A percentile compares a stretch with the other conserved stretches of the same genome.
These are phyloP conservation scores for Bradysia coprophila DNA, from an alignment of 1,140 invertebrate species.

Conservation along the genomic window DNA sequence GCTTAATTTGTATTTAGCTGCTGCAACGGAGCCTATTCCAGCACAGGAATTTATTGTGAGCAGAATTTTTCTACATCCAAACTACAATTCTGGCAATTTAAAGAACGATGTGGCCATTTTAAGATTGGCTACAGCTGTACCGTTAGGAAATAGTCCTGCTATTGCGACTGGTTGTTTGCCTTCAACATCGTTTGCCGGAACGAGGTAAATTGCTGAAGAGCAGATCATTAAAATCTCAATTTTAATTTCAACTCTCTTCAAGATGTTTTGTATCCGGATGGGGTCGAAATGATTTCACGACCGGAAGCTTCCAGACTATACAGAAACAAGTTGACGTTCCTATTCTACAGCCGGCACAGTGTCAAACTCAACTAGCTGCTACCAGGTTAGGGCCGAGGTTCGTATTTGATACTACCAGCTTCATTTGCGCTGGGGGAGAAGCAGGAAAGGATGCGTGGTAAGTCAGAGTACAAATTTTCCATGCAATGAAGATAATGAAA, in stretches of 20 bases:
- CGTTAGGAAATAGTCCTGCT: slow-evolving; percentile 32
- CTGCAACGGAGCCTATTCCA: slow-evolving; percentile 34
- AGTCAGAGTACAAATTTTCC: background rate
- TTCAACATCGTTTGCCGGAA: slow-evolving; percentile 31
- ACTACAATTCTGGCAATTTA: slow-evolving; percentile 41
- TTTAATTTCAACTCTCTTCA: background rate
- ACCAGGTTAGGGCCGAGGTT: slow-evolving; percentile 46
- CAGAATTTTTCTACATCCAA: slow-evolving; percentile 39
- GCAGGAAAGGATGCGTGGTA: slow-evolving; percentile 51
- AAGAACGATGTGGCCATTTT: slow-evolving; percentile 52
- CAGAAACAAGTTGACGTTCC: slow-evolving; percentile 52
- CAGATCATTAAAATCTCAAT: background rate
- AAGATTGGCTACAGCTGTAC: slow-evolving; percentile 31
- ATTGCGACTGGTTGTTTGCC: slow-evolving; percentile 54
- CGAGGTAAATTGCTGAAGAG: slow-evolving; percentile 25
- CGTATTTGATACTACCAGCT: slow-evolving; percentile 38
- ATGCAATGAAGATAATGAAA: too few relatives aligned
- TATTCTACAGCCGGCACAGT: slow-evolving; percentile 35
- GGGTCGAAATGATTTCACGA: slow-evolving; percentile 54
- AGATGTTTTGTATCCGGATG: slow-evolving; percentile 64
- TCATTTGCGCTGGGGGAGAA: slow-evolving; percentile 61
- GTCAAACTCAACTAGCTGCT: slow-evolving; percentile 36
- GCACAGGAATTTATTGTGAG: slow-evolving; percentile 34
- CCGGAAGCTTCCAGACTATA: slow-evolving; percentile 42
- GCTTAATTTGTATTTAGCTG: too few relatives aligned